Evolutionary conservation across 1,140 invertebrate genomes (phyloP), one percentile per base, ranked within the genome.

Genomic region (Agrilus planipennis): DNA sequence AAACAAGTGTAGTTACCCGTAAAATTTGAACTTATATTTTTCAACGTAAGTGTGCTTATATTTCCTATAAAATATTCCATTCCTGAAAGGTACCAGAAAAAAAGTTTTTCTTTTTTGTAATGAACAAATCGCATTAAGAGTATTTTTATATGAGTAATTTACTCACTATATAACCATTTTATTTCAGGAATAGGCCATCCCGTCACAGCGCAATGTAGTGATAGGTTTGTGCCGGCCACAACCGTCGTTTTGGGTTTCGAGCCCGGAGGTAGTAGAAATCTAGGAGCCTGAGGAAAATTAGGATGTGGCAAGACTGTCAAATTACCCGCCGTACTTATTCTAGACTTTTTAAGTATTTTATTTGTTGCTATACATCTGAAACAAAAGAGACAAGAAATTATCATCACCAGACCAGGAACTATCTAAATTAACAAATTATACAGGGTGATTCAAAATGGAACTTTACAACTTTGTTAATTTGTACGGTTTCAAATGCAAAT

Each of bases 1-100:
- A 80, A 75, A 61, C 86, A 90, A 28, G 76, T 77, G 59, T 89
- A 89, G 11, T 76, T 64, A 16, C 76, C 80, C 0, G 75, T 66
- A 50, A 80, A 68, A 42, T 41, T 21, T 15, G 39, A 18, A 17
- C 41, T 44, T 20, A 45, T 46, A 21, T 54, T 51, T 15, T 20
- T 42, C 31, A 58, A 42, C 20, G 40, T 38, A 34, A 58, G 42
- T 10, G 46, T 28, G 21, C 50, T 52, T 23, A 47, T 45, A 45
- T 56, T 56, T 27, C 48, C 45, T 34, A 58, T 16, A 25, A 54
- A 31, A 34, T 41, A 25, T 30, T 44, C 51, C 39, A 39, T 40
- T 44, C 41, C 50, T 53, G 34, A 23, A 52, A 34, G 30, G 15
- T n/a, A 4, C 3, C 11, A 29, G 11, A 4, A 3, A 29, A 12